Percentiles rank a stretch among this genome's conserved stretches.
phyloP scores from a whole-genome alignment of 2,113 vertebrate species.

The Sarotherodon lohbergeri region DNA sequence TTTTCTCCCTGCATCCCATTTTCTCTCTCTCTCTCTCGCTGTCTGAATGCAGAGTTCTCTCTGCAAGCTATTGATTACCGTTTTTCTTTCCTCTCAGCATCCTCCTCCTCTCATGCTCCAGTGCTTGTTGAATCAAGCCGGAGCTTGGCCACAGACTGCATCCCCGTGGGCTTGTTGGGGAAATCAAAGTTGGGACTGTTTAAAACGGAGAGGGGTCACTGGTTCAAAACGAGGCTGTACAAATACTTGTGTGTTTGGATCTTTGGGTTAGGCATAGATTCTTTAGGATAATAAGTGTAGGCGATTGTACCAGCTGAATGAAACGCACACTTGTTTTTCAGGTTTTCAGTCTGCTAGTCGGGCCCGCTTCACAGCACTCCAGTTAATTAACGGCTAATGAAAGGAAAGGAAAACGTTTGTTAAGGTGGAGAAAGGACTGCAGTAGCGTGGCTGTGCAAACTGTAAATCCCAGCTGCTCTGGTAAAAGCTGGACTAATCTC shows the following conservation, averaged over 20 bases:
- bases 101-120: not conserved
- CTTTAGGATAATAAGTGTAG: not conserved
- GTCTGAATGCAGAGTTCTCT: slow-evolving; percentile 26
- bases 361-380: not conserved
- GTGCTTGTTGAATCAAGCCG: slow-evolving; percentile 30
- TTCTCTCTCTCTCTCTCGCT: not conserved
- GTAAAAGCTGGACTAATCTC: not conserved
- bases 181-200: slow-evolving; percentile 30
- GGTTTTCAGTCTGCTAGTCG: not conserved
- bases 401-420: slow-evolving; percentile 33
- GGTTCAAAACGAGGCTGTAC: not conserved
- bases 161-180: slow-evolving; percentile 5
- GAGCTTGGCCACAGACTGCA: slow-evolving; percentile 17
- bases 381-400: slow-evolving; percentile 20
- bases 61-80: slow-evolving; percentile 49
- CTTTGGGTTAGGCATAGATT: not conserved
- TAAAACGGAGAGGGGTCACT: slow-evolving; percentile 6
- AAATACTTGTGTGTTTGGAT: not conserved
- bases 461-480: not conserved
- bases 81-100: slow-evolving; percentile 18
- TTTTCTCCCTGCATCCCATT: not conserved
- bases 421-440: not conserved
- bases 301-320: not conserved
- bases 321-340: not conserved
- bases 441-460: not conserved